Percentiles rank a stretch among this genome's conserved stretches.
Conservation (phyloP, 2,888 invertebrate genomes). For the Dryococelus australis region DNA sequence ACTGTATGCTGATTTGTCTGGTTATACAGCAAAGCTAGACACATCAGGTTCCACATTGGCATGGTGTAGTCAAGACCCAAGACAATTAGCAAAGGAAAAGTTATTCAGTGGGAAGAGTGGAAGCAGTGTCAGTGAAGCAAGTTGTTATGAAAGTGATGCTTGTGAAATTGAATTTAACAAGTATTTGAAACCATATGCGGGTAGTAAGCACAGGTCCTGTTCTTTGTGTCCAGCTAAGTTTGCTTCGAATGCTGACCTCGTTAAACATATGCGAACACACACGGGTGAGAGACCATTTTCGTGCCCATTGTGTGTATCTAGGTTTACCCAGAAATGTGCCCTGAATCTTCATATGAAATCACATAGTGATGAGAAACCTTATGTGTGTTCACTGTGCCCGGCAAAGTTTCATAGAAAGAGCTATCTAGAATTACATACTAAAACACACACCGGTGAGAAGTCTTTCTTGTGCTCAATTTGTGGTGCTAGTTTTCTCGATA, state of each 20-base stretch:
- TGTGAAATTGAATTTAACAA: too few species aligned
- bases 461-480: slow-evolving; percentile 35
- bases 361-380: not conserved
- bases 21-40: too few species aligned
- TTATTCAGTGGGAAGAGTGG: too few species aligned
- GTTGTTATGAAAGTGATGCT: too few species aligned
- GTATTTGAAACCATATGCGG: too few species aligned
- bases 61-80: too few species aligned
- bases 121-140: too few species aligned
- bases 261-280: slow-evolving; percentile 51
- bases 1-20: too few species aligned
- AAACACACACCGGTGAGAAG: slow-evolving; percentile 38
- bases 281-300: slow-evolving; percentile 45
- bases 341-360: not conserved
- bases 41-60: too few species aligned
- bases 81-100: too few species aligned
- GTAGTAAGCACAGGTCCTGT: too few species aligned
- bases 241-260: slow-evolving; percentile 40
- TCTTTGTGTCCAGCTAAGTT: too few species aligned
- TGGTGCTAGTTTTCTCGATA: slow-evolving; percentile 29
- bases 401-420: not conserved
- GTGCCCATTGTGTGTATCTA: slow-evolving; percentile 17
- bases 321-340: not conserved
- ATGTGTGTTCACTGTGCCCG: not conserved
- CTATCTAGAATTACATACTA: slow-evolving; percentile 24